These are phyloP conservation scores for Nesidiocoris tenuis DNA, from an alignment of 2,888 invertebrate genomes.

Conservation along the genomic window DNA sequence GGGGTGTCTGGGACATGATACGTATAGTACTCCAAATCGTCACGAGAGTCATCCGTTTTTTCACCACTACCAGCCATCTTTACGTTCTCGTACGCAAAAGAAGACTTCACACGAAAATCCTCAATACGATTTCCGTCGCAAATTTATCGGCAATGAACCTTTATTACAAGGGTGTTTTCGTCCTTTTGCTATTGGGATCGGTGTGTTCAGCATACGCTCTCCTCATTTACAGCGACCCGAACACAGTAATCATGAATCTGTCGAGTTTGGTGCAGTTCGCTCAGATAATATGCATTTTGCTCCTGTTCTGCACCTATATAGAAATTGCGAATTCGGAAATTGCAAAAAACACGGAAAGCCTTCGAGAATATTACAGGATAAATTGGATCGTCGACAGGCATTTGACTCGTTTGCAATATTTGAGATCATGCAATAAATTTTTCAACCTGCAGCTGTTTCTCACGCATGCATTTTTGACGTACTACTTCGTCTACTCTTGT, in stretches of 20 bases:
- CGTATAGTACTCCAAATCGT: conserved; percentile 23
- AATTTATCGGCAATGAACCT: conserved; percentile 7
- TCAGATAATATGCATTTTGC: conserved; percentile 13
- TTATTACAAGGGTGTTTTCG: conserved; percentile 5
- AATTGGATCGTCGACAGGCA: conserved; percentile 30
- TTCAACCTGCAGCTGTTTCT: conserved; percentile 30
- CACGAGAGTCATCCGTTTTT: conserved; percentile 22
- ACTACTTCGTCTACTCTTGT: conserved; percentile 35
- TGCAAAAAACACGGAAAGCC: background rate
- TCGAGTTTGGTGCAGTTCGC: conserved; percentile 17
- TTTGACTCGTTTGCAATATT: conserved; percentile 5
- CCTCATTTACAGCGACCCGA: conserved; percentile 1
- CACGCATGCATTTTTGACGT: conserved; percentile 26
- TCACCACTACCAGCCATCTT: conserved; percentile 18
- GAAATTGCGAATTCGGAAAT: conserved; percentile 20
- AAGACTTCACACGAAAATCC: conserved; percentile 19
- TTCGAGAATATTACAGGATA: conserved; percentile 8
- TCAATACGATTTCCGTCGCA: conserved; percentile 22
- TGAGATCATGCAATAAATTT: conserved; percentile 19
- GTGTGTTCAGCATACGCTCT: background rate
- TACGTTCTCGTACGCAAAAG: conserved; percentile 6
- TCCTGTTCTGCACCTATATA: conserved; percentile 29
- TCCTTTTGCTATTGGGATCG: background rate
- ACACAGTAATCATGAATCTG: background rate
- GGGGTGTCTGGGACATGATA: conserved; percentile 6